Evolutionary conservation across 1,140 invertebrate species (phyloP), one percentile per base, ranked within the genome.

Genomic region (Acromyrmex echinatior): DNA sequence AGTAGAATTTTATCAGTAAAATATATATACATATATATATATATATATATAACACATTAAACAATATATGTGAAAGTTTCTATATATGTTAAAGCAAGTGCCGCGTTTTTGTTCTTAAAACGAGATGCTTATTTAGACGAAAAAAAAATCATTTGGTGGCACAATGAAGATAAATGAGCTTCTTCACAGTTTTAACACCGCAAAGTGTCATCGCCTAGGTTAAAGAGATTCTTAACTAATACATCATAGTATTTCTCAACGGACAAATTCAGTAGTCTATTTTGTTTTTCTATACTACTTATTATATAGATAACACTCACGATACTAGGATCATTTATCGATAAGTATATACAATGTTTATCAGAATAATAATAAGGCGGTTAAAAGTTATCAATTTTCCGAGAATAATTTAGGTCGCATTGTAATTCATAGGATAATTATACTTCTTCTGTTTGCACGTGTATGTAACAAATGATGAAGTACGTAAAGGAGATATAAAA

Each of bases 141-240:
- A 16, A 18, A 25, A 31, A 31, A 45, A 56, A 18, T 39, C 63
- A n/a, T 66, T 66, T 28, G 18, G 3, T 39, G n/a, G 14, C n/a
- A 56, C 31, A 45, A 81, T 21, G n/a, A 39, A 53, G 45, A 53
- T 25, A 81, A 81, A 80, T 80, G 28, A 63, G 3, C 14, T 18
- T 5, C 51, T 81, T 28, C 7, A 45, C 51, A 39, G 16, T 81
- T 62, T 4, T 16, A 28, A 63, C 21, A 12, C 45, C 10, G 21
- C 31, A 70, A 21, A 53, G 45, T 70, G 79, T 81, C 79, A 28
- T 45, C 3, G 4, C 3, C 10, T 56, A 45, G 9, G 39, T 25
- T 18, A 58, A 31, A 71, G n/a, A 71, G 31, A 9, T 71, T n/a
- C 35, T 28, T 45, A 81, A 81, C 49, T 79, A 79, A 68, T 53